A percentile compares a stretch with the other conserved stretches of the same genome.
phyloP scores from a whole-genome alignment of 2,888 invertebrate genomes.

The Agrenia bidenticulata region DNA sequence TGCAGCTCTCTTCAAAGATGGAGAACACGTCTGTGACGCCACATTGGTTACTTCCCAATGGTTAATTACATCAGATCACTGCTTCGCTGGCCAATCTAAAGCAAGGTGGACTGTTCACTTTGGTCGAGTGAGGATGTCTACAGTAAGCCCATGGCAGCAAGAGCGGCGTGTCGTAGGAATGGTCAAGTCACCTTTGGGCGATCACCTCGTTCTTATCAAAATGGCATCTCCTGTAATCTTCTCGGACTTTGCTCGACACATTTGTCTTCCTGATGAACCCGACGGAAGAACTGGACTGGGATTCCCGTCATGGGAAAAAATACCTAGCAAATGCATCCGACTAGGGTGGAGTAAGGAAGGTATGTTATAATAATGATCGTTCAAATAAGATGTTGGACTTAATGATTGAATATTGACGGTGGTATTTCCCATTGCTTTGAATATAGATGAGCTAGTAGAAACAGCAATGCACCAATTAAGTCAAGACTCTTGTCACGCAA shows the following conservation, averaged over 20 bases:
- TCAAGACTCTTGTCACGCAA: slow-evolving; percentile 41
- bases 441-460: slow-evolving; percentile 51
- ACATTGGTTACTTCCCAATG: slow-evolving; percentile 78
- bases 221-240: slow-evolving; percentile 72
- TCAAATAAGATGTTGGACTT: background rate
- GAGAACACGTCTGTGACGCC: slow-evolving; percentile 85
- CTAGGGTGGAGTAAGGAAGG: slow-evolving; percentile 83
- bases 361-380: slow-evolving; percentile 54
- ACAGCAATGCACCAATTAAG: slow-evolving; percentile 49
- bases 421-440: too few species aligned
- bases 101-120: slow-evolving; percentile 51
- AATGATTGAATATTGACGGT: too few species aligned
- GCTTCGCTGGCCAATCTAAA: slow-evolving; percentile 67
- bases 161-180: slow-evolving; percentile 72
- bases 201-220: slow-evolving; percentile 78
- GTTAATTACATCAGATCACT: slow-evolving; percentile 83
- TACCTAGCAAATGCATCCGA: slow-evolving; percentile 66
- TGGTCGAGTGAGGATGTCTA: slow-evolving; percentile 63
- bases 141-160: slow-evolving; percentile 84
- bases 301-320: slow-evolving; percentile 45
- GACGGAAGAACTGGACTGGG: slow-evolving; percentile 54
- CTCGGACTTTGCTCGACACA: slow-evolving; percentile 80
- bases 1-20: slow-evolving; percentile 71
- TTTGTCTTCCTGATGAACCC: slow-evolving; percentile 71
- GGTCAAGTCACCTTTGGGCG: slow-evolving; percentile 83